Conservation (phyloP, 2,888 invertebrate species). For the Odiellus spinosus region DNA sequence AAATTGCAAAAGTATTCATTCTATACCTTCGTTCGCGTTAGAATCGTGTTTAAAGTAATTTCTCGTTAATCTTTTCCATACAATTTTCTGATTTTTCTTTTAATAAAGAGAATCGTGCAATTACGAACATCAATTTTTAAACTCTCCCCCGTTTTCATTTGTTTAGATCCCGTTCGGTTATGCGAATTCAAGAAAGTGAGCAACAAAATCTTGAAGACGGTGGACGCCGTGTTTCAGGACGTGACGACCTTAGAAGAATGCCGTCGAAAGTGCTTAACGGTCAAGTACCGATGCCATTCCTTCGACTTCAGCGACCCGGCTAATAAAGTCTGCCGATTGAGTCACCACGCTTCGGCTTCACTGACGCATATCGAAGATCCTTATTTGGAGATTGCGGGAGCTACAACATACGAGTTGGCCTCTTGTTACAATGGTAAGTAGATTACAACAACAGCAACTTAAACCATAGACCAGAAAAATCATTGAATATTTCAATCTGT, state of each 20-base stretch:
- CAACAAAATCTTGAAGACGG: slow-evolving; percentile 78
- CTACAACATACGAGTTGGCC: slow-evolving; percentile 75
- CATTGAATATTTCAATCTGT: too few species aligned
- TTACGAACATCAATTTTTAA: background rate
- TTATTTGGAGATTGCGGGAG: slow-evolving; percentile 53
- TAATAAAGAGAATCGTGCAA: too few species aligned
- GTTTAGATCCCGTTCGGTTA: slow-evolving; percentile 64
- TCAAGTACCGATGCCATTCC: slow-evolving; percentile 55
- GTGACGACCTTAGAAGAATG: slow-evolving; percentile 73
- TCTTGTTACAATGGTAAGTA: slow-evolving; percentile 66
- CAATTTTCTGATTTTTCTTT: too few species aligned
- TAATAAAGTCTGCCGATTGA: slow-evolving; percentile 78
- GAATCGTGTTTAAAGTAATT: too few species aligned
- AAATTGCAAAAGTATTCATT: too few species aligned
- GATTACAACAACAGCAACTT: too few species aligned
- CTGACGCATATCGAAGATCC: slow-evolving; percentile 44
- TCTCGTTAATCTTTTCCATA: too few species aligned
- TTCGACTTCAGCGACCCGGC: slow-evolving; percentile 78
- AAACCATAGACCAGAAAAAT: too few species aligned
- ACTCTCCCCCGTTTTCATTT: background rate
- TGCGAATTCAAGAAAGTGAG: slow-evolving; percentile 67
- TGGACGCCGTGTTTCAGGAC: slow-evolving; percentile 73
- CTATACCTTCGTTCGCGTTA: too few species aligned
- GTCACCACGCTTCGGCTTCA: slow-evolving; percentile 77
- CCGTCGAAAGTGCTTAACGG: slow-evolving; percentile 70